Base-by-base conservation (phyloP, 2,888 invertebrate species). In the Ischnura elegans region DNA sequence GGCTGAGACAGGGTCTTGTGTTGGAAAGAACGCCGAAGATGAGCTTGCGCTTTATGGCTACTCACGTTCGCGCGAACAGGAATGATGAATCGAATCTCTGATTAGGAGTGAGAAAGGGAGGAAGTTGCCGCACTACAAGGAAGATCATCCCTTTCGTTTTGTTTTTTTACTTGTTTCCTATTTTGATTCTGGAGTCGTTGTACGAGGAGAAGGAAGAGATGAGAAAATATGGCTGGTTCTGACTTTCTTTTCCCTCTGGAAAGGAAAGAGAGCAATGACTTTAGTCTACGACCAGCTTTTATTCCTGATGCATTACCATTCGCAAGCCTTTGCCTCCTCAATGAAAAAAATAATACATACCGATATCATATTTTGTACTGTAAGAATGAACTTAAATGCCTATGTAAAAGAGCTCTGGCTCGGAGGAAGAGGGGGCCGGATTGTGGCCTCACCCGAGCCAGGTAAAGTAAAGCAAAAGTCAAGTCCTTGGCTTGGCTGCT, bases 71-170 rank as follows among this genome's bases (percentile, higher is more conserved):
- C n/a, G 61, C 76, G 16, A 36, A 76, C 76, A 36, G 25, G 36
- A 36, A 36, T 76, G 76, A 76, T 76, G 76, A 76, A 76, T 76
- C 76, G 76, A 76, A 36, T 76, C n/a, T 76, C 36, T 76, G 36
- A 36, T 76, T 76, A 13, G 25, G 76, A 36, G 76, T 36, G 76
- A 10, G 13, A 4, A 36, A 13, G 66, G 76, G 76, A 76, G 76
- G 76, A 76, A 13, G 76, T 76, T 16, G 76, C 13, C 76, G 51
- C 13, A 36, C 13, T 13, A 76, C 16, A 36, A 76, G 76, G 76
- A 76, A 76, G 36, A 76, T 76, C 36, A 76, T 29, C 76, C 76
- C 76, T 76, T 76, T 36, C 76, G 36, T 76, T 76, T 76, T 36
- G 29, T 76, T 76, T 36, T 13, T 16, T 76, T 76, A 4, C 3